phyloP scores from a whole-genome alignment of 2,797 vertebrate species.

The Ambastaia sidthimunki region DNA sequence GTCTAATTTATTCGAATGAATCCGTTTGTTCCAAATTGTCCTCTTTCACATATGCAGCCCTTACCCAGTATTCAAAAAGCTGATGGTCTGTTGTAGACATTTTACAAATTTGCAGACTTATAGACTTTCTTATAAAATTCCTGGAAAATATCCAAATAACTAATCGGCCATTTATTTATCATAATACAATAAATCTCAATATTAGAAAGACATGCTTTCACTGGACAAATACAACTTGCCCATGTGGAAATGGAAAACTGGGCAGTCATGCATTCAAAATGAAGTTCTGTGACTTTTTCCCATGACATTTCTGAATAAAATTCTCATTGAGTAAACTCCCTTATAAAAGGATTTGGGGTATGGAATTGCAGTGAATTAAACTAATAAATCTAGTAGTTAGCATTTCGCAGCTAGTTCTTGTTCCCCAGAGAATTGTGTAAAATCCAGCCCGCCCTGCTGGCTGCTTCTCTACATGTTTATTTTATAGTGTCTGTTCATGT shows the following conservation, averaged over 20 bases:
- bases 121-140: neutral
- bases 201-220: neutral
- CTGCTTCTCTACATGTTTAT: slow-evolving; percentile 35
- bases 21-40: no score
- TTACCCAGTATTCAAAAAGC: no score
- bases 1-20: neutral
- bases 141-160: neutral
- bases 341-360: slow-evolving; percentile 35
- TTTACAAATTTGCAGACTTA: neutral
- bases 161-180: slow-evolving; percentile 15
- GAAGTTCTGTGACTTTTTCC: slow-evolving; percentile 2
- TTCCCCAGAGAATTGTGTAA: slow-evolving; percentile 17
- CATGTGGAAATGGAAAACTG: slow-evolving; percentile 24
- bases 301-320: slow-evolving; percentile 18
- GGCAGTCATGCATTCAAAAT: slow-evolving; percentile 4
- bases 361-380: slow-evolving; percentile 27
- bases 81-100: neutral
- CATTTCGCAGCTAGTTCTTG: slow-evolving; percentile 6
- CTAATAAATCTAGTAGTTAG: slow-evolving; percentile 34
- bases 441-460: slow-evolving; percentile 34
- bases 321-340: neutral
- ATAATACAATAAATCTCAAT: neutral
- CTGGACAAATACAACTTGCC: slow-evolving; percentile 8
- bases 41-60: no score
- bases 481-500: slow-evolving; percentile 41